phyloP scores from a whole-genome alignment of 2,113 vertebrate species.

The Melanostigma gelatinosum region DNA sequence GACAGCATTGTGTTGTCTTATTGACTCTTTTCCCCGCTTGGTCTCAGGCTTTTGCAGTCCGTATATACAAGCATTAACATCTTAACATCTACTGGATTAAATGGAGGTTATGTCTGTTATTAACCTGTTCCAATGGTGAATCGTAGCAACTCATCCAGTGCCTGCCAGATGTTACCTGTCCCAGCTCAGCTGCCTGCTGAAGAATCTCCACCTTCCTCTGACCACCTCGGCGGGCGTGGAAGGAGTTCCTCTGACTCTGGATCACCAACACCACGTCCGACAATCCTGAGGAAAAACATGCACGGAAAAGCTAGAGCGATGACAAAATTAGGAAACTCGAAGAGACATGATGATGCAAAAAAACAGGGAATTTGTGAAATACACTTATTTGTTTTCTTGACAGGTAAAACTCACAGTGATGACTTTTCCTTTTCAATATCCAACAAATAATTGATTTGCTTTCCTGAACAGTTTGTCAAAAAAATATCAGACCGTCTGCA shows the following conservation, averaged over 20 bases:
- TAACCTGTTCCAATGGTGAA: too few species aligned
- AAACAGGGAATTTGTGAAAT: not conserved
- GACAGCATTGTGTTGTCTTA: too few species aligned
- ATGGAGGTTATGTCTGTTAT: too few species aligned
- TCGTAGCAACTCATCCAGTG: not conserved
- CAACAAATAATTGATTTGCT: not conserved
- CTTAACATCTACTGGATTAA: too few species aligned
- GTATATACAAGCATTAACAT: too few species aligned
- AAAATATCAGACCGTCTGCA: conserved; percentile 5
- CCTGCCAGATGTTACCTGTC: conserved; percentile 59
- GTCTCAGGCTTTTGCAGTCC: too few species aligned
- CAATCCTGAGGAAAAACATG: conserved; percentile 48
- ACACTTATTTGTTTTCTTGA: not conserved
- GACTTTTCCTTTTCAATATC: not conserved
- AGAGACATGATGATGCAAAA: not conserved
- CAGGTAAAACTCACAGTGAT: not conserved
- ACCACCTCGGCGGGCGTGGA: conserved; percentile 54
- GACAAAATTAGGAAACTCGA: not conserved
- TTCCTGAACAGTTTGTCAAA: too few species aligned
- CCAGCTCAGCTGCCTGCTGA: conserved; percentile 61
- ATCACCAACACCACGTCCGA: conserved; percentile 73
- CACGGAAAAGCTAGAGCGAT: not conserved
- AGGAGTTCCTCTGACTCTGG: conserved; percentile 79
- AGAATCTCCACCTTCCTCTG: conserved; percentile 70
- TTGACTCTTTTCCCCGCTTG: too few species aligned